A percentile compares a stretch with the other conserved stretches of the same genome.
Evolutionary conservation across 2,888 invertebrate genomes (phyloP).

Genomic region (Alloscopus bannaensis): DNA sequence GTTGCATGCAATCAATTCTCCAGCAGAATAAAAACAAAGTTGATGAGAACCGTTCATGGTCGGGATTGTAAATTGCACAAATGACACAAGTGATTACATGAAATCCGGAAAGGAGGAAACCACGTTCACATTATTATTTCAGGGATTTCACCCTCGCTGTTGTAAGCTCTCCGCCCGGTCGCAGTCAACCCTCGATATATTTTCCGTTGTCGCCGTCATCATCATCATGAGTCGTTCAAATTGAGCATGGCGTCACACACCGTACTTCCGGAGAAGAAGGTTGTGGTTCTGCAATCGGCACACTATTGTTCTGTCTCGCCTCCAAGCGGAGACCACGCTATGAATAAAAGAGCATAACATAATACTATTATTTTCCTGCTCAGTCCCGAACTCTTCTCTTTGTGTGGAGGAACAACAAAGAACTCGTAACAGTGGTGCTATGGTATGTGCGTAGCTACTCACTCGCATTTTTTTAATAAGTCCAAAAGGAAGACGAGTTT

Average conservation of each 20-base stretch:
- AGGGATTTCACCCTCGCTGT: background rate
- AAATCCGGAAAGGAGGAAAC: background rate
- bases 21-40: too few species aligned
- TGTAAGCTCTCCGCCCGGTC: background rate
- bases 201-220: background rate
- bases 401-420: background rate
- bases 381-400: background rate
- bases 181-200: too few species aligned
- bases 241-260: conserved; percentile 44
- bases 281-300: conserved; percentile 6
- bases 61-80: background rate
- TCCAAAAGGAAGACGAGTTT: background rate
- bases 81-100: background rate
- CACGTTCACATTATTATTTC: background rate
- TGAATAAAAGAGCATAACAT: background rate
- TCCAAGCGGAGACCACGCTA: background rate
- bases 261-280: conserved; percentile 54
- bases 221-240: conserved; percentile 29
- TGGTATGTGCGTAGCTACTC: background rate
- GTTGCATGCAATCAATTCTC: too few species aligned
- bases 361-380: background rate
- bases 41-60: background rate
- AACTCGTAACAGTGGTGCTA: background rate
- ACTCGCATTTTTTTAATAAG: background rate
- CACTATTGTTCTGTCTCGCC: background rate